Percentiles rank a stretch among this genome's conserved stretches.
These are phyloP conservation scores for Drosophila watanabei DNA, from an alignment of 1,140 invertebrate species.

Conservation along the genomic window DNA sequence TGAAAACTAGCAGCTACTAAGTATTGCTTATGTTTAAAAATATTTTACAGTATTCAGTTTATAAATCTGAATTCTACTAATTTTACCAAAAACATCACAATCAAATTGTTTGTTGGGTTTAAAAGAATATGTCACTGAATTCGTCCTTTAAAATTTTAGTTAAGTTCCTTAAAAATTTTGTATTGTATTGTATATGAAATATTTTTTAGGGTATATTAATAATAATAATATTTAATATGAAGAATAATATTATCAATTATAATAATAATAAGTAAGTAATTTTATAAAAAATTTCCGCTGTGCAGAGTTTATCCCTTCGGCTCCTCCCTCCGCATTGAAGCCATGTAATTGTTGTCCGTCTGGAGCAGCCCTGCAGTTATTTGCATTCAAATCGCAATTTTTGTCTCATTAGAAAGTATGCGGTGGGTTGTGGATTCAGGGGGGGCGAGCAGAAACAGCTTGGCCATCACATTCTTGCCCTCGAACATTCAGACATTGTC, in stretches of 20 bases:
- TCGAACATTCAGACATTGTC: slow-evolving; percentile 53
- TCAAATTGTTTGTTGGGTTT: too few relatives aligned
- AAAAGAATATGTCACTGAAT: too few relatives aligned
- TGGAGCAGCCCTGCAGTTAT: slow-evolving; percentile 80
- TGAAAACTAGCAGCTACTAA: background rate
- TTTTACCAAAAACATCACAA: background rate
- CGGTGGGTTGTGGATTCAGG: background rate
- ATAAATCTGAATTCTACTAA: background rate
- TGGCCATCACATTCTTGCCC: slow-evolving; percentile 39
- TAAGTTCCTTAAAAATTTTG: too few relatives aligned
- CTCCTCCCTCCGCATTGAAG: slow-evolving; percentile 36
- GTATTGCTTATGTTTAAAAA: background rate
- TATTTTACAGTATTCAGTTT: background rate
- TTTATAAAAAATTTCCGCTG: too few relatives aligned
- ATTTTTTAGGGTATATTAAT: too few relatives aligned
- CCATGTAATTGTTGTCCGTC: slow-evolving; percentile 78
- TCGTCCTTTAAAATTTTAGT: too few relatives aligned
- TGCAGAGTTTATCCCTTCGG: slow-evolving; percentile 3
- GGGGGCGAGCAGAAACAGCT: background rate
- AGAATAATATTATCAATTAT: background rate
- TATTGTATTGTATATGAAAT: too few relatives aligned
- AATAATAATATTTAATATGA: too few relatives aligned
- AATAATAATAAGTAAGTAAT: too few relatives aligned
- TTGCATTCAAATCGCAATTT: slow-evolving; percentile 84
- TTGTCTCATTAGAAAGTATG: slow-evolving; percentile 75